These are phyloP conservation scores for Calephelis perditalis DNA, from an alignment of 2,888 invertebrate genomes.

Conservation along the genomic window DNA sequence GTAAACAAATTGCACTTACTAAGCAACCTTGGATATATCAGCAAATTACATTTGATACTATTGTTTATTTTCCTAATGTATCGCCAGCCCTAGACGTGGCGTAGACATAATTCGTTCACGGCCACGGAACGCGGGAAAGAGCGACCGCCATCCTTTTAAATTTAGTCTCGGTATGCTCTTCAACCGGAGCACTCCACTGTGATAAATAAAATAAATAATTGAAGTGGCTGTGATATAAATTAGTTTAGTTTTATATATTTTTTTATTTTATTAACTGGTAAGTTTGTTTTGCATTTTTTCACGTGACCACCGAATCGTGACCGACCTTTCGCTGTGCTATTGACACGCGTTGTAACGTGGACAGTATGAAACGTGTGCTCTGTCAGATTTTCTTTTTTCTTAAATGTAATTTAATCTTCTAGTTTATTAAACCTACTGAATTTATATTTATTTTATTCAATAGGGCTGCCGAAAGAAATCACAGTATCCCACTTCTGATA, in stretches of 20 bases:
- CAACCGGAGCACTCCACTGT: constrained; percentile 36
- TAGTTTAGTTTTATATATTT: neutral
- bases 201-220: neutral
- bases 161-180: constrained; percentile 56
- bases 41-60: constrained; percentile 6
- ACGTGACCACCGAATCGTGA: neutral
- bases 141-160: constrained; percentile 22
- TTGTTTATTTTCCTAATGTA: constrained; percentile 23
- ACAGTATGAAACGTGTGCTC: neutral
- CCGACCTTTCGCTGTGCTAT: neutral
- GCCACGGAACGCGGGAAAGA: constrained; percentile 27
- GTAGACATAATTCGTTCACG: constrained; percentile 27
- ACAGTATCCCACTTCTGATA: too few species aligned
- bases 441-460: too few species aligned
- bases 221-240: constrained; percentile 4
- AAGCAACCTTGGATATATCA: constrained; percentile 2
- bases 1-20: neutral
- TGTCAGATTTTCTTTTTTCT: neutral
- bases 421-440: too few species aligned
- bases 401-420: too few species aligned
- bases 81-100: constrained; percentile 37
- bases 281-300: neutral
- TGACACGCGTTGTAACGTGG: neutral
- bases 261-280: constrained; percentile 2
- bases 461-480: too few species aligned